Base-by-base conservation (phyloP, 2,113 vertebrate species). In the Capreolus pygargus region DNA sequence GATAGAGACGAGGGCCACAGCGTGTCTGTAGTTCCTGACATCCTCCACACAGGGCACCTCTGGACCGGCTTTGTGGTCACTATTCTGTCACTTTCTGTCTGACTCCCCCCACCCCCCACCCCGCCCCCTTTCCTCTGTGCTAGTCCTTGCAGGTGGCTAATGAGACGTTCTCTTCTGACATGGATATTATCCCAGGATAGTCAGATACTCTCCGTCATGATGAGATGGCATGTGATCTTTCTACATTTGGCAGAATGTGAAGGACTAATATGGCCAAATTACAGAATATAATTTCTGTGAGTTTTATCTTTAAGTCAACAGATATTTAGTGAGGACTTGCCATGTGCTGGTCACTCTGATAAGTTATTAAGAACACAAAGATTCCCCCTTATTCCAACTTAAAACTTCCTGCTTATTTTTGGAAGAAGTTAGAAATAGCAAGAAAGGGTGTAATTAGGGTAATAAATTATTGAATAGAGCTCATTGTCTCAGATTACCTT, bases 201-300 rank as follows among this genome's bases (percentile, higher is more conserved):
- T 23, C 15, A 60, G 23, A 21, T 74, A 9, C 0, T 0, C 25
- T 85, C 86, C 25, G 1, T 60, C 0, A 0, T 54, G 30, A n/a
- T 5, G 55, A 82, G 58, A 11, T 90, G 96, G 55, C 70, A 83
- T 21, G 7, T 39, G 64, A 5, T 70, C 33, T 45, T 30, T 74
- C 57, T 25, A 13, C 43, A 36, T 47, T 94, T 82, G 47, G 47
- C 33, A 61, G 27, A 43, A 64, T 54, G 39, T 16, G 25, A 70
- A 91, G 57, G 76, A 74, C 94, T 91, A 47, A 45, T 64, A 17
- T 58, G 45, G 14, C 36, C 86, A 60, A 36, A 90, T 57, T 60
- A 39, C 16, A 21, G 30, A 60, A 54, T 28, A 19, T 85, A 61
- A 86, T 83, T 74, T 70, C 39, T 61, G 28, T 86, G 92, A 39